A percentile compares a stretch with the other conserved stretches of the same genome.
phyloP scores from a whole-genome alignment of 2,797 vertebrate genomes.

The Silurus aristotelis region DNA sequence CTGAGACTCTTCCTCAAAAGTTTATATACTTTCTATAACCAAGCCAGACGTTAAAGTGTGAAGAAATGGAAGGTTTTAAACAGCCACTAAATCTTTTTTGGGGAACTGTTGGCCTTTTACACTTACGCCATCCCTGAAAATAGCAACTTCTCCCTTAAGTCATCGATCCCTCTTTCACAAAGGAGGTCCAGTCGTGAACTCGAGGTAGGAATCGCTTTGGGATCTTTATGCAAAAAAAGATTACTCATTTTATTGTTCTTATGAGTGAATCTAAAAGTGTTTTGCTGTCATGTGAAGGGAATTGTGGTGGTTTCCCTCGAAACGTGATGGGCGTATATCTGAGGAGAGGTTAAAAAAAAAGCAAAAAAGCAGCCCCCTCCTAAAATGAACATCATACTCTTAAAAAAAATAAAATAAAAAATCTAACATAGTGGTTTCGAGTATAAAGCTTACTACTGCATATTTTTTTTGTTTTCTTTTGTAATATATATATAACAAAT shows the following conservation, averaged over 20 bases:
- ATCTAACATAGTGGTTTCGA: background rate
- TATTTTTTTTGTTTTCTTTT: background rate
- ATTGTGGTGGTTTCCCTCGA: constrained; percentile 37
- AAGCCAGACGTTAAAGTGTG: background rate
- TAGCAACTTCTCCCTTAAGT: constrained; percentile 19
- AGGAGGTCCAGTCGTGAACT: background rate
- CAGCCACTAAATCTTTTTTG: background rate
- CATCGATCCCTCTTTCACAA: background rate
- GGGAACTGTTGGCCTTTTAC: background rate
- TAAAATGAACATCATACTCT: constrained; percentile 22
- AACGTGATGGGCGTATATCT: constrained; percentile 26
- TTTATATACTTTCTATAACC: background rate
- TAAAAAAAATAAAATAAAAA: background rate
- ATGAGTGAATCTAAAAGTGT: constrained; percentile 43
- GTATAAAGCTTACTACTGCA: background rate
- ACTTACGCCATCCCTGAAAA: constrained; percentile 28
- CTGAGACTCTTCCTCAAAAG: background rate
- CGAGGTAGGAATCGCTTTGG: background rate
- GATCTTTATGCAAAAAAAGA: constrained; percentile 31
- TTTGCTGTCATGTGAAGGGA: constrained; percentile 36
- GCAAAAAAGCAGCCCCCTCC: constrained; percentile 12
- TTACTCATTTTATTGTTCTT: constrained; percentile 35
- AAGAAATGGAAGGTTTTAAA: constrained; percentile 7
- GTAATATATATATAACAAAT: background rate
- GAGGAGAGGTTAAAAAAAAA: background rate